These are phyloP conservation scores for Eupithecia tripunctaria DNA, from an alignment of 2,888 invertebrate genomes.

Conservation along the genomic window DNA sequence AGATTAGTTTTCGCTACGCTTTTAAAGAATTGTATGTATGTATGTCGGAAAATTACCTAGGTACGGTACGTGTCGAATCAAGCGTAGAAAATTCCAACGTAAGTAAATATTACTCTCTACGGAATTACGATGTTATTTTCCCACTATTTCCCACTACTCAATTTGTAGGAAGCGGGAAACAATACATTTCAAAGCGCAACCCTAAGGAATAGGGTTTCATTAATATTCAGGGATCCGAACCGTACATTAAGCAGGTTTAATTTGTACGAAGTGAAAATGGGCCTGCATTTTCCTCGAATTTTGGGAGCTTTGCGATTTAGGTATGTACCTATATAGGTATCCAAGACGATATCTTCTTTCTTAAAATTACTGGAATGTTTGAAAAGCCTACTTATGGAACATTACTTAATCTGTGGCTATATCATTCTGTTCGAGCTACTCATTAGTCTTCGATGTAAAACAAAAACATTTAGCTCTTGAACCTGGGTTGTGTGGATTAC, in stretches of 20 bases:
- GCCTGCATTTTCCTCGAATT: background rate
- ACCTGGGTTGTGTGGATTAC: too few species aligned
- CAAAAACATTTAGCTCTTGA: too few species aligned
- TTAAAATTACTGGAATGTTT: background rate
- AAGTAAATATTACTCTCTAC: background rate
- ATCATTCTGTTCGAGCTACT: too few species aligned
- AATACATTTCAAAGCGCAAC: conserved; percentile 19
- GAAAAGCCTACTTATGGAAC: background rate
- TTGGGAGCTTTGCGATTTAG: background rate
- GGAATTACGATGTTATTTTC: conserved; percentile 1
- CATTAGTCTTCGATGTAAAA: too few species aligned
- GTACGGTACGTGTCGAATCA: background rate
- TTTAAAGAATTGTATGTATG: background rate
- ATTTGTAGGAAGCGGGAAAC: conserved; percentile 11
- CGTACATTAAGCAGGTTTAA: conserved; percentile 22
- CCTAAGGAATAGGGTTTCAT: conserved; percentile 18
- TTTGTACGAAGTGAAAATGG: conserved; percentile 23
- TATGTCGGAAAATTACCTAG: background rate
- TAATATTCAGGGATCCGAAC: conserved; percentile 31
- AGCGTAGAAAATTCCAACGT: background rate
- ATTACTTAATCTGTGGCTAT: background rate
- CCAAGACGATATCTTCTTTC: background rate
- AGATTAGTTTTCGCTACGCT: background rate
- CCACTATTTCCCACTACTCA: conserved; percentile 14
- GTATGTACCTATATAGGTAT: too few species aligned